Evolutionary conservation across 2,797 vertebrate species (phyloP), one percentile per base, ranked within the genome.

Genomic region (Hoplostethus mediterraneus): DNA sequence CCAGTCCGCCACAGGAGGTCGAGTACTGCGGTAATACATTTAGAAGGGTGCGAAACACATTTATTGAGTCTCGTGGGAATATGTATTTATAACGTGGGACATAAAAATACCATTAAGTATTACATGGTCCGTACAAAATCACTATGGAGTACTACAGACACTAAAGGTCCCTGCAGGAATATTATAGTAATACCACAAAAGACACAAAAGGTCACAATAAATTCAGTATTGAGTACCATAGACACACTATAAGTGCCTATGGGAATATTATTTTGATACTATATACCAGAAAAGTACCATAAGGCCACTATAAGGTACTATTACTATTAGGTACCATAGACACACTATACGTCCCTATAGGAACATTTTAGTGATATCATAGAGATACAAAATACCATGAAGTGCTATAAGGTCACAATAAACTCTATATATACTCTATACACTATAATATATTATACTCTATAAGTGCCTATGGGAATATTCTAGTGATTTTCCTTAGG

Each of bases 1-100:
- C 87, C 87, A 89, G 57, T 1, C 2, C 56, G 16, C 47, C 54
- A 13, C 45, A 6, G 48, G 14, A 12, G 42, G 53, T 71, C 49
- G 40, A 55, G 63, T 30, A 44, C 67, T 75, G 2, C 51, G 58
- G 63, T 60, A 57, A 74, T 74, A 59, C 67, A 65, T 69, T 40
- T 33, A 42, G 40, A 36, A 6, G 10, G 10, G 10, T 42, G 12
- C 11, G 3, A 12, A 10, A 42, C 40, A 42, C 9, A 42, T 42
- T 67, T 48, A 53, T 47, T 61, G 16, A 21, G 31, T 63, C 73
- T 78, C 58, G 63, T 30, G 40, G 67, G 63, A 59, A 48, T 44
- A 2, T 40, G 42, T 40, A 33, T 65, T 61, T 55, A n/a, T 2
- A 36, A n/a, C 3, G 28, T 28, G 28, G 13, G 38, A 38, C 6